Evolutionary conservation across 2,797 vertebrate genomes (phyloP).

Genomic region (Sylvilagus floridanus): DNA sequence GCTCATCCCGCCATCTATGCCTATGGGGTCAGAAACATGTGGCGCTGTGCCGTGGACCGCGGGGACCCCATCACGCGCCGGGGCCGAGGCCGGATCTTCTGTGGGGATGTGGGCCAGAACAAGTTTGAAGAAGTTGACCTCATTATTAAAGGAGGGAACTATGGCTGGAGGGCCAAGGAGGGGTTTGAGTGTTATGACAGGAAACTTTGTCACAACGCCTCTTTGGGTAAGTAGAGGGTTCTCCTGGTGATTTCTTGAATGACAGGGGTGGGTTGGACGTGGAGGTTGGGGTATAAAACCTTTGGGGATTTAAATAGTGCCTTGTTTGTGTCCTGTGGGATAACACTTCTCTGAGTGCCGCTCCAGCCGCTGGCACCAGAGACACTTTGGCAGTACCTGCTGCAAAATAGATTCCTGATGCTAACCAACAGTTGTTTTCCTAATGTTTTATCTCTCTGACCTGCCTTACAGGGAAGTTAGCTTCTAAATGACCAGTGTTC

Average conservation of each 20-base stretch:
- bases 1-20: constrained; percentile 91
- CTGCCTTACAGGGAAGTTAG: not conserved
- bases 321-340: not conserved
- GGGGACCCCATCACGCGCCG: constrained; percentile 88
- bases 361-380: not conserved
- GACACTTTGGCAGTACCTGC: too few relatives aligned
- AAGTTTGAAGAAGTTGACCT: constrained; percentile 93
- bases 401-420: not conserved
- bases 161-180: constrained; percentile 94
- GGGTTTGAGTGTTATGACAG: constrained; percentile 92
- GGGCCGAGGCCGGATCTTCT: constrained; percentile 92
- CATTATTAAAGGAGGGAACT: constrained; percentile 92
- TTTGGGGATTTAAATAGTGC: too few relatives aligned
- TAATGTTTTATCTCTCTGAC: not conserved
- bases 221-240: constrained; percentile 87
- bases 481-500: too few relatives aligned
- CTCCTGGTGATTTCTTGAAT: not conserved
- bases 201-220: constrained; percentile 91
- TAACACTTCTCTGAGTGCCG: rapidly evolving
- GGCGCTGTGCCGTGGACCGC: constrained; percentile 92
- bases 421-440: not conserved
- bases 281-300: not conserved
- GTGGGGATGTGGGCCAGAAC: constrained; percentile 93
- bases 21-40: constrained; percentile 93
- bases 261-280: not conserved